Conservation (phyloP, 1,140 invertebrate genomes). For the Nasonia longicornis region DNA sequence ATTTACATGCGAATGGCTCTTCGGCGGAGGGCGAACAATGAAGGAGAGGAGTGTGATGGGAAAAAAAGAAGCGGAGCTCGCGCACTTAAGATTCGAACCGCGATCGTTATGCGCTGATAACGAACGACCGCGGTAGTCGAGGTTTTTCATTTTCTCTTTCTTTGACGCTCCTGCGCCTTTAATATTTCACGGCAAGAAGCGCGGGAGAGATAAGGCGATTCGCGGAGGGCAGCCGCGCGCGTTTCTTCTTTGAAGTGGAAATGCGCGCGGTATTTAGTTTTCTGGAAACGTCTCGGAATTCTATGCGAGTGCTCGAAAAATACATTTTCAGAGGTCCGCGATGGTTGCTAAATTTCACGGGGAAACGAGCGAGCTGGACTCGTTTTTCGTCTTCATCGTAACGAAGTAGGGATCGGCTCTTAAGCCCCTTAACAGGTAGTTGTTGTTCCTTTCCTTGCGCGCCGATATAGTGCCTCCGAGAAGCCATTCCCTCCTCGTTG, state of each 20-base stretch:
- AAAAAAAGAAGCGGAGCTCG: not conserved
- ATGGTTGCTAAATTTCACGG: not conserved
- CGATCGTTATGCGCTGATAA: constrained; percentile 35
- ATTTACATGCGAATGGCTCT: constrained; percentile 66
- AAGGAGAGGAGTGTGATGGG: not conserved
- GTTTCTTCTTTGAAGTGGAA: not conserved
- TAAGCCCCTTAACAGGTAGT: constrained; percentile 23
- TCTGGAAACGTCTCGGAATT: not conserved
- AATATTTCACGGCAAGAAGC: not conserved
- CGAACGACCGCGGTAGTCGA: constrained; percentile 3
- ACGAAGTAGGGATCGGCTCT: not conserved
- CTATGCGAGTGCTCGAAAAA: not conserved
- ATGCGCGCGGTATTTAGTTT: not conserved
- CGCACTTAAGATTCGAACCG: constrained; percentile 18
- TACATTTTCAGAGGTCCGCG: too few relatives aligned
- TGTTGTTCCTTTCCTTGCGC: not conserved
- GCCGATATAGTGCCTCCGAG: too few relatives aligned
- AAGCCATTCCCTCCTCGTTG: not conserved
- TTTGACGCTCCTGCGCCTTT: not conserved
- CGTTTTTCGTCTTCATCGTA: not conserved
- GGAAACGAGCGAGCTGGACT: not conserved
- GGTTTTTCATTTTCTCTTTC: not conserved
- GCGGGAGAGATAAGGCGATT: not conserved
- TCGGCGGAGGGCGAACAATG: not conserved
- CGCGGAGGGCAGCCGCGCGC: too few relatives aligned